Percentiles rank a stretch among this genome's conserved stretches.
phyloP scores from a whole-genome alignment of 2,888 invertebrate species.

The Andrena praecox region DNA sequence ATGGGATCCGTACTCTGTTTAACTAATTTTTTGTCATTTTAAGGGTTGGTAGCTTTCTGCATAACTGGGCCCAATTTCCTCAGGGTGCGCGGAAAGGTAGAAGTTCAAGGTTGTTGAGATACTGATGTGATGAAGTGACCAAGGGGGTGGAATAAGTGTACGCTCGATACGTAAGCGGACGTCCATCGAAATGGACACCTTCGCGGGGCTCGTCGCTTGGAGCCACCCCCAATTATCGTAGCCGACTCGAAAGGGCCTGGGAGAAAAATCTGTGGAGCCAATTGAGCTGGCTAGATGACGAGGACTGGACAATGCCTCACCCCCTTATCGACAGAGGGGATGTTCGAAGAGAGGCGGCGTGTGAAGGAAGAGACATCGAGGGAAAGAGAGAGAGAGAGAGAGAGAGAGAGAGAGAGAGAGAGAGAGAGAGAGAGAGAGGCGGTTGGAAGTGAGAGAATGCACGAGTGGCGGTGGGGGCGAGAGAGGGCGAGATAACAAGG shows the following conservation, averaged over 20 bases:
- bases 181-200: too few relatives aligned
- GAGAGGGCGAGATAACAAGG: slow-evolving; percentile 68
- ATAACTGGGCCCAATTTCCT: too few relatives aligned
- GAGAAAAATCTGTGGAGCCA: slow-evolving; percentile 9
- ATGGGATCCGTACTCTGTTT: too few relatives aligned
- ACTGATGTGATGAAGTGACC: too few relatives aligned
- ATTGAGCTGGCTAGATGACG: slow-evolving; percentile 11
- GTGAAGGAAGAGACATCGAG: slow-evolving; percentile 64
- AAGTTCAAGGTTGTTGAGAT: too few relatives aligned
- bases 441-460: slow-evolving; percentile 66
- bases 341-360: slow-evolving; percentile 43
- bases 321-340: slow-evolving; percentile 43
- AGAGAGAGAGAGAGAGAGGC: slow-evolving; percentile 24
- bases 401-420: slow-evolving; percentile 50
- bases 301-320: slow-evolving; percentile 28
- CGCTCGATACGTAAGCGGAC: too few relatives aligned
- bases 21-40: too few relatives aligned
- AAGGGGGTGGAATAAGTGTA: too few relatives aligned
- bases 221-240: not conserved
- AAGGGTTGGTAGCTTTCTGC: too few relatives aligned
- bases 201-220: too few relatives aligned
- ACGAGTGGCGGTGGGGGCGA: slow-evolving; percentile 37
- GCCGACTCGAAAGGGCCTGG: not conserved
- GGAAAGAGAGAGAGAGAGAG: slow-evolving; percentile 13
- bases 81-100: too few relatives aligned